These are phyloP conservation scores for Zaprionus ornatus DNA, from an alignment of 1,140 invertebrate species.

Conservation along the genomic window DNA sequence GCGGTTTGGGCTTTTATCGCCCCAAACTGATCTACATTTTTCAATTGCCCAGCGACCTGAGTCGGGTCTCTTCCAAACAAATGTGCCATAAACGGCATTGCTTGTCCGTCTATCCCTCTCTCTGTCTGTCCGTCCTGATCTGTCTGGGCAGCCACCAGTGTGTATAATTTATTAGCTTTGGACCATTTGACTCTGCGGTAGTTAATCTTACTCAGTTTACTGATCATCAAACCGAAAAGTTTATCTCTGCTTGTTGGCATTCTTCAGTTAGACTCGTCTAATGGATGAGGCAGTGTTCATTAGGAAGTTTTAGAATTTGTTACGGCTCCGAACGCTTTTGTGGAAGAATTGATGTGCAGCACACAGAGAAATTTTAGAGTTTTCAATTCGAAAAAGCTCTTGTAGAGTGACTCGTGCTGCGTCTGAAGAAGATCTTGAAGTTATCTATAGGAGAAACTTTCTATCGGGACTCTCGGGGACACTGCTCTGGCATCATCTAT, in stretches of 20 bases:
- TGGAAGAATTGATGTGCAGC: constrained; percentile 32
- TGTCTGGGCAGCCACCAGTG: neutral
- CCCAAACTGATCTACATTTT: constrained; percentile 76
- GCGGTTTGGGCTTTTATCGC: constrained; percentile 66
- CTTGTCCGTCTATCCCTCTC: constrained; percentile 5
- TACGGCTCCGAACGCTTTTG: constrained; percentile 45
- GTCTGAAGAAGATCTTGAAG: neutral
- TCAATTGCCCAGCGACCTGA: constrained; percentile 57
- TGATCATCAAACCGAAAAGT: constrained; percentile 60
- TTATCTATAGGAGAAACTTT: neutral
- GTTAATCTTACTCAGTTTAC: constrained; percentile 74
- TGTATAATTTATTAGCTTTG: constrained; percentile 74
- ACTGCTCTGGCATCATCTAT: constrained; percentile 20
- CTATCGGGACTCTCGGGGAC: neutral
- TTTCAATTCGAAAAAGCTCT: neutral
- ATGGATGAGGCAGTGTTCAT: constrained; percentile 42
- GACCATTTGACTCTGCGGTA: constrained; percentile 55
- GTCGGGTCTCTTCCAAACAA: constrained; percentile 6
- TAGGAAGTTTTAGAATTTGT: constrained; percentile 62
- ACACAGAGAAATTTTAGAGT: neutral
- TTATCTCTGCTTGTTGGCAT: constrained; percentile 62
- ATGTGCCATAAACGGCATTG: constrained; percentile 63
- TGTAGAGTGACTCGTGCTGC: neutral
- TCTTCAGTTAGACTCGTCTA: constrained; percentile 31
- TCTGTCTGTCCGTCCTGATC: neutral